phyloP scores from a whole-genome alignment of 1,140 invertebrate species.

The Scylla paramamosain region DNA sequence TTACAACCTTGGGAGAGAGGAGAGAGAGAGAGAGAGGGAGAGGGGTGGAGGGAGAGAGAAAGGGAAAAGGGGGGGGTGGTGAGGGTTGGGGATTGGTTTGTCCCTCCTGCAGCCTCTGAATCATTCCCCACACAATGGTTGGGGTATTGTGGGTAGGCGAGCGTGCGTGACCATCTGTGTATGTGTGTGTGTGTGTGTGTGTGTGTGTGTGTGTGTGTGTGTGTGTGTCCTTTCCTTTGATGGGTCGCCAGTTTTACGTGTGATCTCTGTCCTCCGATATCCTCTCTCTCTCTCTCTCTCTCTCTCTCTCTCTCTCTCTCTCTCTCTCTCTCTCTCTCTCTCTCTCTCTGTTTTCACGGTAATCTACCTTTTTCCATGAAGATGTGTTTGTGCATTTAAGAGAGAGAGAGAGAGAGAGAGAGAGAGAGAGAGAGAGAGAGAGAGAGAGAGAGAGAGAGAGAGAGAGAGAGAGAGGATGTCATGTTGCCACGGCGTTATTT shows the following conservation, averaged over 20 bases:
- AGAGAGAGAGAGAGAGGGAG: no score
- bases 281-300: no score
- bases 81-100: neutral
- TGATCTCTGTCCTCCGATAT: no score
- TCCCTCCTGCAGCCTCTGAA: neutral
- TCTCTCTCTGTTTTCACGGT: neutral
- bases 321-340: no score
- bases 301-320: no score
- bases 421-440: neutral
- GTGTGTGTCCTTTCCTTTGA: no score
- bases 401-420: slow-evolving; percentile 8
- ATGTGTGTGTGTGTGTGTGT: neutral
- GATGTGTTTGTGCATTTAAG: neutral
- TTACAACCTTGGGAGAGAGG: no score
- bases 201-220: neutral
- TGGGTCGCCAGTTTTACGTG: no score
- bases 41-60: no score
- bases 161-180: neutral
- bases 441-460: neutral
- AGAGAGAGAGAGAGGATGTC: neutral
- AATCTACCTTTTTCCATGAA: neutral
- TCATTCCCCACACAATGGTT: neutral
- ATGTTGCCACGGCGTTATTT: neutral
- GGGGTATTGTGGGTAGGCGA: slow-evolving; percentile 17
- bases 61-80: no score